Evolutionary conservation across 2,888 invertebrate genomes (phyloP).

Genomic region (Dermolepida albohirtum): DNA sequence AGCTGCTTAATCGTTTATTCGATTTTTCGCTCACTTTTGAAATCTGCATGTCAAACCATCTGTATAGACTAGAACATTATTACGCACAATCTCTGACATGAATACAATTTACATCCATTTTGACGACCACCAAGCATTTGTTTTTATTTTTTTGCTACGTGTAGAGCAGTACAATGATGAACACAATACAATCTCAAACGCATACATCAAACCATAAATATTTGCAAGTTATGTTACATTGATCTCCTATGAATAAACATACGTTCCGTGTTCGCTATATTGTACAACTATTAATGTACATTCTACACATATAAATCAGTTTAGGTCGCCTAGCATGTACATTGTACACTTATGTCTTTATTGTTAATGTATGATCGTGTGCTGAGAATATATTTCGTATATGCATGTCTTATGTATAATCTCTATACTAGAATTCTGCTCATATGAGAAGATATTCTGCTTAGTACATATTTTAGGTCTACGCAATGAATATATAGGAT

Average conservation of each 20-base stretch:
- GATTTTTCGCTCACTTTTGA: no score
- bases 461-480: conserved; percentile 14
- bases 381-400: conserved; percentile 19
- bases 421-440: conserved; percentile 17
- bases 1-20: no score
- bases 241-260: conserved; percentile 30
- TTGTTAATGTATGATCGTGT: conserved; percentile 29
- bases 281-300: conserved; percentile 31
- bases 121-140: conserved; percentile 11
- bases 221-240: conserved; percentile 22
- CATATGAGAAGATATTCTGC: conserved; percentile 11
- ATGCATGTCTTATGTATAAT: conserved; percentile 8
- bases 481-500: conserved; percentile 12
- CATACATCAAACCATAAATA: conserved; percentile 14
- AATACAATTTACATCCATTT: conserved; percentile 38
- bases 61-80: no score
- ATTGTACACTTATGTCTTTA: conserved; percentile 35
- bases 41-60: no score
- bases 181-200: conserved; percentile 5
- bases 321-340: conserved; percentile 32
- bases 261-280: conserved; percentile 20
- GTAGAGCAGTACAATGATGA: conserved; percentile 1
- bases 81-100: not conserved
- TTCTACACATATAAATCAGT: conserved; percentile 32
- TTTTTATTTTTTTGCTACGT: conserved; percentile 6